Conservation (phyloP, 2,113 vertebrate genomes). For the Ptyas mucosa region DNA sequence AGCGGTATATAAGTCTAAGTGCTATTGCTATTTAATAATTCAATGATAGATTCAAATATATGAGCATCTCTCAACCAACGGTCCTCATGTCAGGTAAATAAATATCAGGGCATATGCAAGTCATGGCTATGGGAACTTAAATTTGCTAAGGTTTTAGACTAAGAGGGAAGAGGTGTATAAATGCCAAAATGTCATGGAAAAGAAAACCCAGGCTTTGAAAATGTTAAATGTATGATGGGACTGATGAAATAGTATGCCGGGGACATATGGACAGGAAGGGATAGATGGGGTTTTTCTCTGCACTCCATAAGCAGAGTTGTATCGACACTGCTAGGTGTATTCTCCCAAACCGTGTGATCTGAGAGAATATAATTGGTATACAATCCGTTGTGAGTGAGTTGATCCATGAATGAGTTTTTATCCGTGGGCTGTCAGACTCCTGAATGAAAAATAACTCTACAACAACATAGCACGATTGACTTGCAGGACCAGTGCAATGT, state of each 20-base stretch:
- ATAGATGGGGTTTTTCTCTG: background rate
- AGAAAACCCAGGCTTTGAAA: background rate
- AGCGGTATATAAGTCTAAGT: too few species aligned
- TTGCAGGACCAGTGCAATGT: too few species aligned
- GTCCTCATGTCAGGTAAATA: background rate
- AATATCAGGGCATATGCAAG: background rate
- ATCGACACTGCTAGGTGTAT: background rate
- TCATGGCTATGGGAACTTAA: background rate
- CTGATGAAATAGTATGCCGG: background rate
- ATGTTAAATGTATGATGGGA: background rate
- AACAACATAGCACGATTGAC: too few species aligned
- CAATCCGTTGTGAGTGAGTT: background rate
- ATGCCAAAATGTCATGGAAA: background rate
- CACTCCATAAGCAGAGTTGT: background rate
- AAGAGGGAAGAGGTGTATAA: background rate
- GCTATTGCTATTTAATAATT: background rate
- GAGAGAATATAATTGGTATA: background rate
- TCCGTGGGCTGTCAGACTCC: too few species aligned
- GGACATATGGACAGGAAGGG: background rate
- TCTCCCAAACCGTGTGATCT: background rate
- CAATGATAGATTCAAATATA: background rate
- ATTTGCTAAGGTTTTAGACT: background rate
- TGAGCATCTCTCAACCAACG: background rate
- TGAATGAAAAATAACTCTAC: too few species aligned
- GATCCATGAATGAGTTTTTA: background rate